phyloP scores from a whole-genome alignment of 2,888 invertebrate genomes.

The Dioctria linearis region DNA sequence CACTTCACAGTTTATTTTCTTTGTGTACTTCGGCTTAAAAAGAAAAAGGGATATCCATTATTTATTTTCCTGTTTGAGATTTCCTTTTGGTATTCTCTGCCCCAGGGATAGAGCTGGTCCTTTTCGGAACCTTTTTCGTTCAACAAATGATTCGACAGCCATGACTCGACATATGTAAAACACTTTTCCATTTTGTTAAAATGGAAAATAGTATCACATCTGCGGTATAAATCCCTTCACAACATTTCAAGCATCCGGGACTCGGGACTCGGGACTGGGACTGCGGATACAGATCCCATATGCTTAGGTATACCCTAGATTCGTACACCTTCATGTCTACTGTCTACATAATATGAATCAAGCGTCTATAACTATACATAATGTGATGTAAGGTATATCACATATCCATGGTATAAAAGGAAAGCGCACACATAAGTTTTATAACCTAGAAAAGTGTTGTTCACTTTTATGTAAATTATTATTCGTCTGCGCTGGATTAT shows the following conservation, averaged over 20 bases:
- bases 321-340: not conserved
- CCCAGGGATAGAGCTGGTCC: conserved; percentile 35
- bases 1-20: conserved; percentile 52
- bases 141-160: conserved; percentile 52
- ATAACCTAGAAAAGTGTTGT: conserved; percentile 22
- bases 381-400: not conserved
- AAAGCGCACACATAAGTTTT: not conserved
- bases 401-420: not conserved
- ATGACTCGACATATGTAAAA: conserved; percentile 54
- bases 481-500: conserved; percentile 5
- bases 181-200: conserved; percentile 53
- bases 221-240: conserved; percentile 39
- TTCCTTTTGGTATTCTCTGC: conserved; percentile 12
- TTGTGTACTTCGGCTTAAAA: conserved; percentile 33
- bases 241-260: conserved; percentile 1
- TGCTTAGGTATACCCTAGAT: not conserved
- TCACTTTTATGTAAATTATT: conserved; percentile 27
- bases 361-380: not conserved
- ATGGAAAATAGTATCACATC: conserved; percentile 47
- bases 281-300: not conserved
- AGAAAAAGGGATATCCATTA: conserved; percentile 38
- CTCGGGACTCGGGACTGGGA: not conserved
- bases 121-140: conserved; percentile 40
- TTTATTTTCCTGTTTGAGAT: conserved; percentile 46
- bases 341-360: conserved; percentile 6